Evolutionary conservation across 2,888 invertebrate species (phyloP), one percentile per base, ranked within the genome.

Genomic region (Branchellion lobata): DNA sequence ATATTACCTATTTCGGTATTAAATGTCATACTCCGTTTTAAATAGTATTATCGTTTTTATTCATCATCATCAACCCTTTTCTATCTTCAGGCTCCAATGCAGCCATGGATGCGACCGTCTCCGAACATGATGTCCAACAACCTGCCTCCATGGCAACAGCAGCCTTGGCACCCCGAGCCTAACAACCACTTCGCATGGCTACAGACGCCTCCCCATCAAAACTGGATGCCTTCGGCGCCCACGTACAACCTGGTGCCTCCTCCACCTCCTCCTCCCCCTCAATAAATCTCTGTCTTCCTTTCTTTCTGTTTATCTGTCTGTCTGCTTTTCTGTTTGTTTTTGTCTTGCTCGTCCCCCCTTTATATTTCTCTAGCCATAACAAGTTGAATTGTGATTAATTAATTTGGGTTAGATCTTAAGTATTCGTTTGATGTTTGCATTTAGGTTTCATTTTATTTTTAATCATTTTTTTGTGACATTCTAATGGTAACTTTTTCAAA

Each of bases 81-180:
- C 21, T 24, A 57, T 24, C 24, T 18, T 14, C 61, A 57, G 61
- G 8, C n/a, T 24, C n/a, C n/a, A 18, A 57, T 57, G 61, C 61
- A 57, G 61, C n/a, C n/a, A 18, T 57, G 61, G 61, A 57, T 57
- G 61, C 61, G 24, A 5, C 61, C 61, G 21, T 40, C 40, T 40
- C 8, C 40, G 5, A 40, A 40, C 40, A 40, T 40, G 40, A 5
- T 5, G 14, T n/a, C n/a, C n/a, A n/a, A n/a, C 5, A 57, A 24
- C n/a, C 3, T 57, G 21, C 61, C 61, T 18, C 61, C 61, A 18
- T 57, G 61, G 61, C 61, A 57, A 57, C 61, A 57, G n/a, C 14
- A 5, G 5, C 61, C 61, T 24, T 57, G 61, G 61, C 61, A 57
- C 5, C 40, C 5, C 40, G 40, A 40, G 40, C 40, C 5, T 40